These are phyloP conservation scores for Nycteola revayana DNA, from an alignment of 2,888 invertebrate genomes.

Conservation along the genomic window DNA sequence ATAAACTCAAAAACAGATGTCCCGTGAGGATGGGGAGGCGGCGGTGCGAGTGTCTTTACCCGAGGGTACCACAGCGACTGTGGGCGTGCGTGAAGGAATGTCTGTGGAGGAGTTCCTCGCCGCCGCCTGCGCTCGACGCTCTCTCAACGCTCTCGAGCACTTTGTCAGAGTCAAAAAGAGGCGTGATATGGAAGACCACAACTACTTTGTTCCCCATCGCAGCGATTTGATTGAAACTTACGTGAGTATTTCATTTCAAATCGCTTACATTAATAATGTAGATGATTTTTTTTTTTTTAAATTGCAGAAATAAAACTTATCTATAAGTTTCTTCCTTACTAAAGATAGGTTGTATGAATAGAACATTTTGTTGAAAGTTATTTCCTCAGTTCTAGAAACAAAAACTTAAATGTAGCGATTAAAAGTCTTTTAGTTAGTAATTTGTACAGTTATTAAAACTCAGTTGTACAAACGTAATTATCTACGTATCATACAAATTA, in stretches of 20 bases:
- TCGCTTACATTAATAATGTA: neutral
- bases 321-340: no score
- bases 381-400: no score
- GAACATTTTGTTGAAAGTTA: no score
- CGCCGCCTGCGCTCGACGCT: slow-evolving; percentile 94
- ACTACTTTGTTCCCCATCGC: slow-evolving; percentile 97
- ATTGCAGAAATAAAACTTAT: no score
- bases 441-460: no score
- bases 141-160: slow-evolving; percentile 96
- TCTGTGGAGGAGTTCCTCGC: slow-evolving; percentile 97
- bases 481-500: no score
- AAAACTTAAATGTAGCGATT: no score
- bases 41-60: slow-evolving; percentile 95
- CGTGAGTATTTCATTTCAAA: slow-evolving; percentile 83
- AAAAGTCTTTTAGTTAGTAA: no score
- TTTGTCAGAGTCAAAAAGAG: slow-evolving; percentile 97
- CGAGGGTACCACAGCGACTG: slow-evolving; percentile 90
- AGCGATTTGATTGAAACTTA: slow-evolving; percentile 97
- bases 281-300: neutral
- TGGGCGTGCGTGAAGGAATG: slow-evolving; percentile 95
- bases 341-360: no score
- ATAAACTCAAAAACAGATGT: slow-evolving; percentile 83
- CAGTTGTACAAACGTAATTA: no score
- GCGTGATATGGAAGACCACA: slow-evolving; percentile 96
- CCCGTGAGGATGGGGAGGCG: slow-evolving; percentile 93